These are phyloP conservation scores for Drosophila subpulchrella DNA, from an alignment of 1,140 invertebrate species.

Conservation along the genomic window DNA sequence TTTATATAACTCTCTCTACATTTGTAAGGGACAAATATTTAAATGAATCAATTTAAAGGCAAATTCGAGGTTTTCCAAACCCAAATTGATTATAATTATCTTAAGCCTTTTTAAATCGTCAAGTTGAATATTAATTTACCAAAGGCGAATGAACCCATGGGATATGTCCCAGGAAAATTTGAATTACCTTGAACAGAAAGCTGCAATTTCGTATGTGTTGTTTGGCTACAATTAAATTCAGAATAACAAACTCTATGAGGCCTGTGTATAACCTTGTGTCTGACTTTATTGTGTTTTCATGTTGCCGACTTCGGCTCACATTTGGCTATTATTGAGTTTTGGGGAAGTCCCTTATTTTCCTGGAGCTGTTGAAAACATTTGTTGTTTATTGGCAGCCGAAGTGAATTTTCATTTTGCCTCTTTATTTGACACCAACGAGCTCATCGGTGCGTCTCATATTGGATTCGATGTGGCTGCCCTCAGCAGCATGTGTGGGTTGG, in stretches of 20 bases:
- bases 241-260: neutral
- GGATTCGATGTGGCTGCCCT: conserved; percentile 62
- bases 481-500: conserved; percentile 13
- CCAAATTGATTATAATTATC: neutral
- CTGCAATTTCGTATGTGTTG: neutral
- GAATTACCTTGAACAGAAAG: neutral
- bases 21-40: neutral
- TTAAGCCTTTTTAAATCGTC: neutral
- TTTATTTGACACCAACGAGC: conserved; percentile 60
- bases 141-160: neutral
- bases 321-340: conserved; percentile 8
- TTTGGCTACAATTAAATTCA: neutral
- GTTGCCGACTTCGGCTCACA: neutral
- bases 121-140: neutral
- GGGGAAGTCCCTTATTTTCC: neutral
- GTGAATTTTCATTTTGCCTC: conserved; percentile 79
- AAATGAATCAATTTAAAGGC: neutral
- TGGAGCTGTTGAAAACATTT: conserved; percentile 56
- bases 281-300: conserved; percentile 16
- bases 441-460: conserved; percentile 61
- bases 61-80: no score
- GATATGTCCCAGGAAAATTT: neutral
- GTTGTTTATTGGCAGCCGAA: conserved; percentile 74
- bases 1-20: no score
- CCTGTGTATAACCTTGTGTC: conserved; percentile 3